A percentile compares a stretch with the other conserved stretches of the same genome.
These are phyloP conservation scores for Brachylomia viminalis DNA, from an alignment of 2,888 invertebrate genomes.

Conservation along the genomic window DNA sequence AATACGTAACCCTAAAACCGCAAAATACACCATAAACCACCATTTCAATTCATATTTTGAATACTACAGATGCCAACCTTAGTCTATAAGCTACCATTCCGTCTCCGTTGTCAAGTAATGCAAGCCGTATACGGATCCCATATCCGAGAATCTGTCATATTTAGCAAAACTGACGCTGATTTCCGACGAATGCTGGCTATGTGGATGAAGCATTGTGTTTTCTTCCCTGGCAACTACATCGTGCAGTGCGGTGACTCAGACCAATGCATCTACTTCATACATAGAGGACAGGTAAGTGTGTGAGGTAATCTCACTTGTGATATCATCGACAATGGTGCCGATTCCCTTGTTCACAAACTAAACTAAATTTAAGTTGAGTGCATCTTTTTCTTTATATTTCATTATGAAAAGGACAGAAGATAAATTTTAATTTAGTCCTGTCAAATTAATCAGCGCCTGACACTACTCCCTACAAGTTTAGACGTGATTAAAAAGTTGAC, in stretches of 20 bases:
- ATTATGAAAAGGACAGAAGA: no score
- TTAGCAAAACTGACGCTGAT: slow-evolving; percentile 86
- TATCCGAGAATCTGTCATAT: slow-evolving; percentile 87
- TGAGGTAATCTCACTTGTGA: slow-evolving; percentile 33
- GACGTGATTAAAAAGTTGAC: no score
- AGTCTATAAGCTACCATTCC: slow-evolving; percentile 82
- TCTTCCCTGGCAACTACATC: slow-evolving; percentile 90
- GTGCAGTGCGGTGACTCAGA: slow-evolving; percentile 90
- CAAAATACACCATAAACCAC: no score
- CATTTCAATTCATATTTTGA: neutral
- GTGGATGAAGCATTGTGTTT: slow-evolving; percentile 88
- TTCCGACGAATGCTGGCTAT: slow-evolving; percentile 87
- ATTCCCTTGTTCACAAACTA: no score
- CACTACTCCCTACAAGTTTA: no score
- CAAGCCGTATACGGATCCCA: slow-evolving; percentile 88
- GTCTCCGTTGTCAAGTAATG: slow-evolving; percentile 87
- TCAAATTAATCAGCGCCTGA: no score
- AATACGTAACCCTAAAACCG: neutral
- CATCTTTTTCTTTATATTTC: no score
- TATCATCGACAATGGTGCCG: slow-evolving; percentile 34
- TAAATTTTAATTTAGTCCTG: no score
- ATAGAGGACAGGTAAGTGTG: slow-evolving; percentile 86
- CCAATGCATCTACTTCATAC: slow-evolving; percentile 90
- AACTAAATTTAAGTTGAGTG: no score
- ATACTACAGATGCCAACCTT: slow-evolving; percentile 81